These are phyloP conservation scores for Stramonita haemastoma DNA, from an alignment of 2,888 invertebrate genomes.

Conservation along the genomic window DNA sequence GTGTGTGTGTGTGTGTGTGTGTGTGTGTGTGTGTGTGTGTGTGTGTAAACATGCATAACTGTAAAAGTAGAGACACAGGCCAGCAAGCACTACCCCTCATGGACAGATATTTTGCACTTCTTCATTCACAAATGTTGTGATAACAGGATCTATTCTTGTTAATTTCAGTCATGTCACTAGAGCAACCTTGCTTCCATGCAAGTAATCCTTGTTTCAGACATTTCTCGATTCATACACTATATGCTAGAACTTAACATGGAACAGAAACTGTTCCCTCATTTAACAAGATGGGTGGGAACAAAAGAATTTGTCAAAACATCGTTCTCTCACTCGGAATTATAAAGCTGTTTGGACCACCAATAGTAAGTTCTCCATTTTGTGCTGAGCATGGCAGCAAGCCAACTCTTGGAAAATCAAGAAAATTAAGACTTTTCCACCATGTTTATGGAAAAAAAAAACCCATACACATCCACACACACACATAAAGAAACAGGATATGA, in stretches of 20 bases:
- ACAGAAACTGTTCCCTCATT: no score
- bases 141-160: neutral
- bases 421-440: neutral
- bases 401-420: neutral
- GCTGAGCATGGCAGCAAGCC: neutral
- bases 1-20: neutral
- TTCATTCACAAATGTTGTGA: neutral
- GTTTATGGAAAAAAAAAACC: no score
- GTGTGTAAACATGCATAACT: neutral
- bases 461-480: slow-evolving; percentile 8
- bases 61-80: neutral
- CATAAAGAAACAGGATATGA: neutral
- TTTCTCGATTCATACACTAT: neutral
- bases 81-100: neutral
- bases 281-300: neutral
- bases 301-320: neutral
- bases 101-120: neutral
- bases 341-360: slow-evolving; percentile 25
- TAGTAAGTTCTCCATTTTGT: neutral
- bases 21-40: neutral
- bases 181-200: neutral
- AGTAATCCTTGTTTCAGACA: neutral
- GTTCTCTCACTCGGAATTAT: slow-evolving; percentile 15
- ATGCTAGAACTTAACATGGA: no score
- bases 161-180: neutral